Conservation (phyloP, 2,113 vertebrate genomes). For the Pangasianodon hypophthalmus region DNA sequence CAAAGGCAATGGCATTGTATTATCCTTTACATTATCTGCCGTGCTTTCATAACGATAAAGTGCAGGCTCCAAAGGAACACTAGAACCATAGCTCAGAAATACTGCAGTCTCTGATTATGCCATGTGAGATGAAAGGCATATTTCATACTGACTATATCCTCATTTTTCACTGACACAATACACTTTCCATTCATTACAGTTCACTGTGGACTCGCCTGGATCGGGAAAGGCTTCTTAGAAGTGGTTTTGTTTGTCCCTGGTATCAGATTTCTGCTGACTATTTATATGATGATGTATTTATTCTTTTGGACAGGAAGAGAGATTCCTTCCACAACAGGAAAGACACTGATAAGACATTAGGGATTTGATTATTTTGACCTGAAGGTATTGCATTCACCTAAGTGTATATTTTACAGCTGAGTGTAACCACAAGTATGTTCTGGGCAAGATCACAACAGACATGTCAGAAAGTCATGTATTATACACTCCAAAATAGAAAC, state of each 20-base stretch:
- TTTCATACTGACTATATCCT: slow-evolving; percentile 69
- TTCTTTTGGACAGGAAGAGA: slow-evolving; percentile 73
- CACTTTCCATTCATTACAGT: slow-evolving; percentile 76
- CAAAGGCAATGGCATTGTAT: slow-evolving; percentile 55
- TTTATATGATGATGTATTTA: slow-evolving; percentile 76
- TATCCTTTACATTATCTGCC: slow-evolving; percentile 59
- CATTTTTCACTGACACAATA: slow-evolving; percentile 75
- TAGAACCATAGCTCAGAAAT: slow-evolving; percentile 59
- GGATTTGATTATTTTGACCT: slow-evolving; percentile 76
- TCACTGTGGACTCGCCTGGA: slow-evolving; percentile 71
- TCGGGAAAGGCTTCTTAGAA: slow-evolving; percentile 69
- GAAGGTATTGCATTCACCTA: slow-evolving; percentile 70
- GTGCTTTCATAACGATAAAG: slow-evolving; percentile 53
- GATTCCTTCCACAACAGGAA: slow-evolving; percentile 74
- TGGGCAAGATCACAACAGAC: slow-evolving; percentile 64
- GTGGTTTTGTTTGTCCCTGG: slow-evolving; percentile 71
- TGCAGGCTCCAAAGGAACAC: slow-evolving; percentile 50
- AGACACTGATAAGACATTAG: slow-evolving; percentile 74
- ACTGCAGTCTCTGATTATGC: slow-evolving; percentile 72
- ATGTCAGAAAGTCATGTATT: slow-evolving; percentile 68
- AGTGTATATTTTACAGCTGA: slow-evolving; percentile 68
- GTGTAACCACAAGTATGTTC: slow-evolving; percentile 71
- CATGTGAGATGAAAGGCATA: slow-evolving; percentile 72
- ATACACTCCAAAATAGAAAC: slow-evolving; percentile 65
- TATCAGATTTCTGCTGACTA: slow-evolving; percentile 71